A percentile compares a stretch with the other conserved stretches of the same genome.
Conservation (phyloP, 2,888 invertebrate species). For the Peribatodes rhomboidaria region DNA sequence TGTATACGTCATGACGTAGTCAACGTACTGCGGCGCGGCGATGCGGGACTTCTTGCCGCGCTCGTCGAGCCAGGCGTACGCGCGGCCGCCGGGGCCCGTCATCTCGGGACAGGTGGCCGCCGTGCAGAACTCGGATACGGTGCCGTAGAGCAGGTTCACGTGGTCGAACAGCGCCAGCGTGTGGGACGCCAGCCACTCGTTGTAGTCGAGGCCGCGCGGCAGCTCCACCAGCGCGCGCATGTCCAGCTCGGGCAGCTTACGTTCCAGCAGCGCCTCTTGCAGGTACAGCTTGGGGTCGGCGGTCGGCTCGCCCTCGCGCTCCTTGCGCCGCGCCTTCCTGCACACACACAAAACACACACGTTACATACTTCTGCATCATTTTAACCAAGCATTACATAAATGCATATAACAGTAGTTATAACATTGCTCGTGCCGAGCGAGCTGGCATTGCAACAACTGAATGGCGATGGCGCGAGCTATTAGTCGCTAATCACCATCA, state of each 20-base stretch:
- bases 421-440: too few species aligned
- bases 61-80: slow-evolving; percentile 99
- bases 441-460: too few species aligned
- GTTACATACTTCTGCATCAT: background rate
- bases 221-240: slow-evolving; percentile 97
- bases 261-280: slow-evolving; percentile 97
- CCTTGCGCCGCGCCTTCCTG: slow-evolving; percentile 99
- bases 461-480: too few species aligned
- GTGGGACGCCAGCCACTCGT: slow-evolving; percentile 99
- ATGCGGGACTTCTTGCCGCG: slow-evolving; percentile 99
- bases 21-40: slow-evolving; percentile 99
- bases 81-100: slow-evolving; percentile 98
- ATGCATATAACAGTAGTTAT: too few species aligned
- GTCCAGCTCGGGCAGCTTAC: slow-evolving; percentile 97
- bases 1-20: slow-evolving; percentile 99
- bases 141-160: slow-evolving; percentile 99
- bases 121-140: slow-evolving; percentile 99
- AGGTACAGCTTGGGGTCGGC: slow-evolving; percentile 97
- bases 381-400: too few species aligned
- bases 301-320: slow-evolving; percentile 86
- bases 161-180: slow-evolving; percentile 99
- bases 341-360: slow-evolving; percentile 32
- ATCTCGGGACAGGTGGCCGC: slow-evolving; percentile 98
- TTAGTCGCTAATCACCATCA: too few species aligned
- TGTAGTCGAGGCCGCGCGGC: slow-evolving; percentile 98